Evolutionary conservation across 2,113 vertebrate genomes (phyloP), one percentile per base, ranked within the genome.

Genomic region (Myiagra hebetior): DNA sequence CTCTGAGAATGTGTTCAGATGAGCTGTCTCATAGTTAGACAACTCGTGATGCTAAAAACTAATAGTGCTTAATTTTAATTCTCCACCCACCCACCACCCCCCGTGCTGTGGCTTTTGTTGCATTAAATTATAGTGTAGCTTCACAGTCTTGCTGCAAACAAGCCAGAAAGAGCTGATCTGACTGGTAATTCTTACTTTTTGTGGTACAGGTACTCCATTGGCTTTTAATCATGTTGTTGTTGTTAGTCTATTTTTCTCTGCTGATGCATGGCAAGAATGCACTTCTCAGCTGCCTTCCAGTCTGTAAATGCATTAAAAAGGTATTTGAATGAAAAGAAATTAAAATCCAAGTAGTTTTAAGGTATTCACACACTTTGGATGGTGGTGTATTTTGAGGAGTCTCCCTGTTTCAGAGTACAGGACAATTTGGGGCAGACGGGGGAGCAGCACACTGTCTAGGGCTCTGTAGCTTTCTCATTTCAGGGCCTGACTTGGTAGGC

Each of bases 361-460:
- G 13, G 17, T 76, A 31, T 31, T 10, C 19, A 28, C 22, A 20
- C 6, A 4, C 33, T 23, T 33, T 23, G 15, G 46, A 33, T 60
- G 10, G 46, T 46, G 33, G 12, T 11, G 4, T 52, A 10, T 62
- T 62, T 46, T 42, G 10, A 20, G 6, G 21, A 60, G 6, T 65
- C 8, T 73, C 74, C 3, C 13, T 53, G 5, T 64, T 69, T 76
- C 6, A 4, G 44, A 80, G 35, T 39, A 21, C 5, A 7, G n/a
- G 31, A 35, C 78, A 60, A 56, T 64, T 44, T 11, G 9, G 16
- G 46, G 10, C 10, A 2, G 24, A 12, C 3, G 24, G 6, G 8
- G 17, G 28, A 37, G n/a, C 2, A 16, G 27, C 41, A 26, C 1
- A 1, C 16, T 42, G 1, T 31, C 5, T 28, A 3, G 21, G 33